Conservation (phyloP, 2,888 invertebrate species). For the Cylindroiulus punctatus region DNA sequence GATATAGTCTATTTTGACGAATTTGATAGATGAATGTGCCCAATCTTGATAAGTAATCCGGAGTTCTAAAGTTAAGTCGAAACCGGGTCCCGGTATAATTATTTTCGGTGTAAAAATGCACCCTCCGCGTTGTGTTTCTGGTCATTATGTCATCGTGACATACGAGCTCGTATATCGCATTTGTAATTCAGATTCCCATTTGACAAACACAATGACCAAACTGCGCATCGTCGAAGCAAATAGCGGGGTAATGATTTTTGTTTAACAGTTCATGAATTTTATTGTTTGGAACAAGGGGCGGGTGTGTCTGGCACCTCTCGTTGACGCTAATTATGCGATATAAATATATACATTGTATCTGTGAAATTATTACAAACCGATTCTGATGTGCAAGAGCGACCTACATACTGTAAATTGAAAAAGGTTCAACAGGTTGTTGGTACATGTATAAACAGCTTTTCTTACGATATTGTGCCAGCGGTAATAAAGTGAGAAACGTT, state of each 20-base stretch:
- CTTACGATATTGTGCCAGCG: neutral
- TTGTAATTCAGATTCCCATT: neutral
- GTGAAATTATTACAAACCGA: neutral
- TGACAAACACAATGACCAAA: neutral
- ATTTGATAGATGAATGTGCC: no score
- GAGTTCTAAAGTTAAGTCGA: no score
- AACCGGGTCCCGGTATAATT: no score
- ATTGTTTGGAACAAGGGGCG: neutral
- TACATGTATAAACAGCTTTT: neutral
- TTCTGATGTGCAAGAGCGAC: neutral
- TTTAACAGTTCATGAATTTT: neutral
- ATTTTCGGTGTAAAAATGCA: no score
- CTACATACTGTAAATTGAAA: neutral
- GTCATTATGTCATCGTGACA: neutral
- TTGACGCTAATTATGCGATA: conserved; percentile 1
- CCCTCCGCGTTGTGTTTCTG: no score
- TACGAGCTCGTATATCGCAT: neutral
- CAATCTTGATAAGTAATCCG: no score
- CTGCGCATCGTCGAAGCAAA: neutral
- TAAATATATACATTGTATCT: neutral
- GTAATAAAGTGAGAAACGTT: neutral
- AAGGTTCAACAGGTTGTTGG: neutral
- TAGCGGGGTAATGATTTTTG: neutral
- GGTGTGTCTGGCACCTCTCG: neutral
- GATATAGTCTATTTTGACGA: no score